Conservation (phyloP, 2,113 vertebrate species). For the Labeo rohita region DNA sequence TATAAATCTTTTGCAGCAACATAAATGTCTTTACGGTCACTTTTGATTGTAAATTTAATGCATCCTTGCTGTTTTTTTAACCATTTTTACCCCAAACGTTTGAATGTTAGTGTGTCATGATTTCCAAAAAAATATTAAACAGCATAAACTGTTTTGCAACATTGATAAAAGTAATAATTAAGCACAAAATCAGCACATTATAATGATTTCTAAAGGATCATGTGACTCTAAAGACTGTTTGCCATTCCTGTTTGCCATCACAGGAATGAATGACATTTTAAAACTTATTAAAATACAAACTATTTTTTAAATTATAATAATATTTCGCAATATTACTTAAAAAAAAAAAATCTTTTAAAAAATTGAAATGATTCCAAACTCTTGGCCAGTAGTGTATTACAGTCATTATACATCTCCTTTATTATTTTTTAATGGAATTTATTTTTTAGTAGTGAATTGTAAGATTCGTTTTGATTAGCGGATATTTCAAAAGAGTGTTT, state of each 20-base stretch:
- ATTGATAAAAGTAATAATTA: not conserved
- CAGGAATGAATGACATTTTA: not conserved
- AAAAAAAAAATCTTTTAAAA: not conserved
- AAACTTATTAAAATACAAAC: not conserved
- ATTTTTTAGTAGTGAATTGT: not conserved
- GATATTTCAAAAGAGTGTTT: constrained; percentile 15
- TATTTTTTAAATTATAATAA: not conserved
- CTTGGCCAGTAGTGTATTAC: not conserved
- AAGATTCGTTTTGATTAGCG: constrained; percentile 13
- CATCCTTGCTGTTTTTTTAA: not conserved
- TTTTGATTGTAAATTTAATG: not conserved
- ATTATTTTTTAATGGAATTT: not conserved
- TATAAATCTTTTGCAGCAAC: too few relatives aligned
- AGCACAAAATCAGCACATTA: not conserved
- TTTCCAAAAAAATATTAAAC: not conserved
- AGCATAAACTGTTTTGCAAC: not conserved
- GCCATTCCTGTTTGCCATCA: not conserved
- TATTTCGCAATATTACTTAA: not conserved
- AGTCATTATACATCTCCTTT: not conserved
- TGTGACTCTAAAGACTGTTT: not conserved
- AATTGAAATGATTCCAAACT: not conserved
- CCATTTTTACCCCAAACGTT: not conserved
- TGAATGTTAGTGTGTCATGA: not conserved
- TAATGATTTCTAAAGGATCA: not conserved
- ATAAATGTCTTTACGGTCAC: not conserved